Conservation (phyloP, 2,888 invertebrate genomes). For the Poecilus cupreus region DNA sequence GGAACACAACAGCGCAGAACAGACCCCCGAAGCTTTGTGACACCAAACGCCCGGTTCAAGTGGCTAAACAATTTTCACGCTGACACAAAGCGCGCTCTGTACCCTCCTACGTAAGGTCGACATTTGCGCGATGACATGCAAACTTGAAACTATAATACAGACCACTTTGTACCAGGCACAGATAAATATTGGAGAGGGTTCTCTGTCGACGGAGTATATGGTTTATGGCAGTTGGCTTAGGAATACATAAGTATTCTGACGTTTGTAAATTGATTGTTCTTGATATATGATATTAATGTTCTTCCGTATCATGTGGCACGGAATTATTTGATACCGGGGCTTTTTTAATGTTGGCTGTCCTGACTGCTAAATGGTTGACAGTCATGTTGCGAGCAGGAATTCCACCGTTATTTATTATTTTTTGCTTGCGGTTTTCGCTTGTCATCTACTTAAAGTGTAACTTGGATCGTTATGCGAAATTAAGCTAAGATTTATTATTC, state of each 20-base stretch:
- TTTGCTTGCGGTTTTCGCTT: slow-evolving; percentile 42
- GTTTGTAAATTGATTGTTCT: slow-evolving; percentile 58
- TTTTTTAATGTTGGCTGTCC: slow-evolving; percentile 52
- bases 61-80: slow-evolving; percentile 55
- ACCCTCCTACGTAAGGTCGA: not conserved
- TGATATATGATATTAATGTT: slow-evolving; percentile 59
- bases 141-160: slow-evolving; percentile 43
- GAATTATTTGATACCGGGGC: slow-evolving; percentile 42
- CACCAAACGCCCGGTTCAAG: slow-evolving; percentile 51
- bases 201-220: slow-evolving; percentile 36
- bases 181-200: slow-evolving; percentile 52
- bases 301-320: slow-evolving; percentile 57
- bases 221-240: slow-evolving; percentile 52
- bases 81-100: slow-evolving; percentile 22
- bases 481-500: not conserved
- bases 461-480: not conserved
- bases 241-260: slow-evolving; percentile 58
- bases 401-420: slow-evolving; percentile 46
- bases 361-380: slow-evolving; percentile 48
- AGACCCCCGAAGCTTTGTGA: slow-evolving; percentile 42
- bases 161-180: slow-evolving; percentile 58
- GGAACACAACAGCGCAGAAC: slow-evolving; percentile 4
- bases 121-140: not conserved
- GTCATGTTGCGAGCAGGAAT: slow-evolving; percentile 12
- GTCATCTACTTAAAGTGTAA: slow-evolving; percentile 29